Percentiles rank a stretch among this genome's conserved stretches.
Conservation (phyloP, 1,140 invertebrate species). For the Drosophila auraria region DNA sequence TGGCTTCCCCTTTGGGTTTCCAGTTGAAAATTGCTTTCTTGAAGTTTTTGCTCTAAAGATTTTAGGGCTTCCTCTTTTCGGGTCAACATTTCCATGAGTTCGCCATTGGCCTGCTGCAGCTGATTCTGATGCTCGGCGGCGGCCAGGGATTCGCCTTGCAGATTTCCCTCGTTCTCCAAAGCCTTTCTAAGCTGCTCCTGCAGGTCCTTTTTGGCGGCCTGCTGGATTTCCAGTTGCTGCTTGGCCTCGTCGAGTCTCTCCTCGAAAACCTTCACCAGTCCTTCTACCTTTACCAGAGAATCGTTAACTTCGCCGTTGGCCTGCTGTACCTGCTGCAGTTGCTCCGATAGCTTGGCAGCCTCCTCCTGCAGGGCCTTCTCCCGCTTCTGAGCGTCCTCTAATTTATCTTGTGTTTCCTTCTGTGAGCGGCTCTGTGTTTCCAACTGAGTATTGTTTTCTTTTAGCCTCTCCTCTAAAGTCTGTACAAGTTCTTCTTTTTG, state of each 20-base stretch:
- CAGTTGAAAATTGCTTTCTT: conserved; percentile 11
- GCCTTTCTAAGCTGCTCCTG: neutral
- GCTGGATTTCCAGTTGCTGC: conserved; percentile 5
- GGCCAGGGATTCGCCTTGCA: conserved; percentile 9
- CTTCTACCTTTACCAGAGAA: conserved; percentile 11
- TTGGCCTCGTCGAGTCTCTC: conserved; percentile 11
- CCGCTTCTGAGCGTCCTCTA: neutral
- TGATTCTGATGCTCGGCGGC: conserved; percentile 26
- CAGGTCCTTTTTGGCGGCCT: conserved; percentile 12
- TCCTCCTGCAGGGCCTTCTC: conserved; percentile 15
- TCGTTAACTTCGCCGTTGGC: conserved; percentile 14
- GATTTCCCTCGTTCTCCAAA: conserved; percentile 3
- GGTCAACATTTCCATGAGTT: conserved; percentile 15
- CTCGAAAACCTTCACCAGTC: conserved; percentile 17
- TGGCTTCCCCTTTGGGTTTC: conserved; percentile 7
- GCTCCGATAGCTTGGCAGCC: conserved; percentile 16
- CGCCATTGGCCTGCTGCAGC: conserved; percentile 24
- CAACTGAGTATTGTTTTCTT: conserved; percentile 17
- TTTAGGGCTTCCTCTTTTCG: conserved; percentile 6
- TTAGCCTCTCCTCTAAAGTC: conserved; percentile 9
- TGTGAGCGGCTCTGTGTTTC: conserved; percentile 6
- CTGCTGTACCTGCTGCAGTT: conserved; percentile 29
- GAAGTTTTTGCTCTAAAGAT: neutral
- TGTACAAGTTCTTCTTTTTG: conserved; percentile 25
- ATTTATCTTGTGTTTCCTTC: conserved; percentile 11